Conservation (phyloP, 1,140 invertebrate genomes). For the Pissodes strobi region DNA sequence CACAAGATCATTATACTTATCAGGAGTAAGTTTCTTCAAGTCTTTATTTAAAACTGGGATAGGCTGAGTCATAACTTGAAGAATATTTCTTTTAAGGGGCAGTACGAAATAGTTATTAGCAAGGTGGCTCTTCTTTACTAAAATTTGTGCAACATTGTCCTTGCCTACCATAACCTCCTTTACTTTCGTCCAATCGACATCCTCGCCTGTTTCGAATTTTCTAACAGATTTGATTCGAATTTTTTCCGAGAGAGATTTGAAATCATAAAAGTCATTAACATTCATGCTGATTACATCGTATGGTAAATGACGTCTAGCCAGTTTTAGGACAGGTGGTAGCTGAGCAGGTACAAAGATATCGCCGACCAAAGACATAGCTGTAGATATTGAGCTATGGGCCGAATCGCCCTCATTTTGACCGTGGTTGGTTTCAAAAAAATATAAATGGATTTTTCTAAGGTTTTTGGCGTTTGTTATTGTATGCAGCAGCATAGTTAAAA, state of each 20-base stretch:
- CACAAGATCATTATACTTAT: background rate
- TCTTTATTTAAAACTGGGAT: background rate
- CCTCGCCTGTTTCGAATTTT: background rate
- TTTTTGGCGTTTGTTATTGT: background rate
- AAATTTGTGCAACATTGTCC: background rate
- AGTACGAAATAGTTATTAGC: background rate
- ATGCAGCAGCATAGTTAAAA: background rate
- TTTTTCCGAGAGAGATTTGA: too few relatives aligned
- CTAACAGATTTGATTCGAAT: too few relatives aligned
- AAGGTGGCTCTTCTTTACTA: background rate
- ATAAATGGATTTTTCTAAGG: background rate
- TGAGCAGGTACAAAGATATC: too few relatives aligned
- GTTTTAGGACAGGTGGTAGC: too few relatives aligned
- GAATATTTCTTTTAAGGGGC: background rate
- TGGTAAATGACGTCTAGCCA: background rate
- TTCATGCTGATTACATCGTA: background rate
- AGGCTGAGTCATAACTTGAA: background rate
- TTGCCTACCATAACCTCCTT: background rate
- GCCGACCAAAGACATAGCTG: constrained; percentile 1
- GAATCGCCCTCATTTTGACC: constrained; percentile 3
- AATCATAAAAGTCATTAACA: too few relatives aligned
- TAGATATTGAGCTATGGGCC: too few relatives aligned
- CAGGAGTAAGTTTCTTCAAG: background rate
- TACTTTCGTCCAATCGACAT: background rate
- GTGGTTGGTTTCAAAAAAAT: too few relatives aligned